Conservation (phyloP, 2,888 invertebrate species). For the Tiphia femorata region DNA sequence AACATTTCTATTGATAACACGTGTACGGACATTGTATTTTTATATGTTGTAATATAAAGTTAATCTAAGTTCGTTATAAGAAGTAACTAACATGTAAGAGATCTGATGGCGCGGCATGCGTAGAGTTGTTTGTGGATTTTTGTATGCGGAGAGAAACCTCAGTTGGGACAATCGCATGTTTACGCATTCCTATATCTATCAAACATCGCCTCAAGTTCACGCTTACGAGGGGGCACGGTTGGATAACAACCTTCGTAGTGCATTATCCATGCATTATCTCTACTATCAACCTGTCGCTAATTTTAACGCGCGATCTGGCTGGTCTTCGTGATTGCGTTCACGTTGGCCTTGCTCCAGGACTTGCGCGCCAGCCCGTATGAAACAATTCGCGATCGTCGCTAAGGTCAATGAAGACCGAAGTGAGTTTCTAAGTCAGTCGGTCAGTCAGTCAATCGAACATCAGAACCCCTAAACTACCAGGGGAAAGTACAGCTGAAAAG, state of each 20-base stretch:
- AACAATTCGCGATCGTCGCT: conserved; percentile 51
- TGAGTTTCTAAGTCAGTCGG: conserved; percentile 55
- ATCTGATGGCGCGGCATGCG: too few species aligned
- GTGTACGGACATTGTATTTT: too few species aligned
- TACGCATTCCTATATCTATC: too few species aligned
- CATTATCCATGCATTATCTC: conserved; percentile 31
- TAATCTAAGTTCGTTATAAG: too few species aligned
- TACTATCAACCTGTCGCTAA: conserved; percentile 58
- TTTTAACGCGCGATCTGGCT: conserved; percentile 54
- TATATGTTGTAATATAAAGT: too few species aligned
- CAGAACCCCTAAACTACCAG: background rate
- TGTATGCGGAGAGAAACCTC: too few species aligned
- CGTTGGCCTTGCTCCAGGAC: conserved; percentile 59
- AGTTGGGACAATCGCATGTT: too few species aligned
- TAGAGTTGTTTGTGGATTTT: too few species aligned
- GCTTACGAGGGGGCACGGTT: conserved; percentile 5
- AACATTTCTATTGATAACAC: too few species aligned
- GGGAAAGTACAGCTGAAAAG: background rate
- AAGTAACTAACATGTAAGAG: too few species aligned
- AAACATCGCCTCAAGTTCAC: conserved; percentile 12
- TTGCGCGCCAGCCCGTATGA: conserved; percentile 50
- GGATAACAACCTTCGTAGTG: conserved; percentile 11
- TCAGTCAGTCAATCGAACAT: conserved; percentile 29
- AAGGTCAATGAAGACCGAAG: conserved; percentile 59
- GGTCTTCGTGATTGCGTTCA: conserved; percentile 39